A percentile compares a stretch with the other conserved stretches of the same genome.
These are phyloP conservation scores for Enhydra lutris DNA, from an alignment of 2,113 vertebrate species.

Conservation along the genomic window DNA sequence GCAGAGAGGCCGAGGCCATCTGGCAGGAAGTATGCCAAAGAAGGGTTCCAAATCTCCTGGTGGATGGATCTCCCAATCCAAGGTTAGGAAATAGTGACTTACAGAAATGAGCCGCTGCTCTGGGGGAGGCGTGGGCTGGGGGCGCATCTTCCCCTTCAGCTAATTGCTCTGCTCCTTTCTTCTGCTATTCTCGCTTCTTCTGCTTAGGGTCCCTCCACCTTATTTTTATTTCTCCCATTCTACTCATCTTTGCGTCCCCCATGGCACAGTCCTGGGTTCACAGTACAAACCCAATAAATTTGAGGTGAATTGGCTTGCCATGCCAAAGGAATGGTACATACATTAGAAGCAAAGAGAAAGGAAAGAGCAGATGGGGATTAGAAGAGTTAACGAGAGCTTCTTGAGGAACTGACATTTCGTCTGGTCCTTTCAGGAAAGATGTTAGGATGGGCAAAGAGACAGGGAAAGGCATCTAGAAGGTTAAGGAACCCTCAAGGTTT, in stretches of 20 bases:
- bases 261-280: not conserved
- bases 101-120: not conserved
- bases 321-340: not conserved
- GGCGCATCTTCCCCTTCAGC: not conserved
- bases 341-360: not conserved
- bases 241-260: not conserved
- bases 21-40: not conserved
- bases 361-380: not conserved
- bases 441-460: not conserved
- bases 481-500: not conserved
- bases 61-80: not conserved
- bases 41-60: constrained; percentile 2
- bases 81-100: constrained; percentile 14
- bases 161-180: not conserved
- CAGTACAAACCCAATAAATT: not conserved
- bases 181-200: not conserved
- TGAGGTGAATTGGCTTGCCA: not conserved
- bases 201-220: not conserved
- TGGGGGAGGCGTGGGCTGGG: not conserved
- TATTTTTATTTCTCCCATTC: not conserved
- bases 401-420: not conserved
- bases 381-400: not conserved
- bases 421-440: not conserved
- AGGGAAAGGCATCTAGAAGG: not conserved
- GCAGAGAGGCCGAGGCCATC: not conserved